Percentiles rank a stretch among this genome's conserved stretches.
phyloP scores from a whole-genome alignment of 2,888 invertebrate genomes.

The Oscheius myriophilus region DNA sequence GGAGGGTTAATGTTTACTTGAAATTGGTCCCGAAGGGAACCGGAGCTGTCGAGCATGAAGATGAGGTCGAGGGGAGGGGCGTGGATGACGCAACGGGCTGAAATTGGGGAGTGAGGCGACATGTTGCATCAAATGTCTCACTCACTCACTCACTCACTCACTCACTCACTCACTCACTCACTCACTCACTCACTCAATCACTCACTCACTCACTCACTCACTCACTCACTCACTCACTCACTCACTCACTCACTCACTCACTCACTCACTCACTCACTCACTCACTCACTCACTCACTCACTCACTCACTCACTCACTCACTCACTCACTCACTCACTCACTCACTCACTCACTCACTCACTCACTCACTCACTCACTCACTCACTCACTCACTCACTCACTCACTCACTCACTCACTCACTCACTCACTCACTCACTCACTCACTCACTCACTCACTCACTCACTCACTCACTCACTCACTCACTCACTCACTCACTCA shows the following conservation, averaged over 20 bases:
- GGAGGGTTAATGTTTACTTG: slow-evolving; percentile 34
- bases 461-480: slow-evolving; percentile 2
- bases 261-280: slow-evolving; percentile 2
- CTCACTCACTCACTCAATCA: background rate
- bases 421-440: slow-evolving; percentile 2
- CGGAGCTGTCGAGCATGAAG: slow-evolving; percentile 68
- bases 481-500: background rate
- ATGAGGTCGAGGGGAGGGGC: slow-evolving; percentile 68
- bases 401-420: background rate
- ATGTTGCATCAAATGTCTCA: background rate
- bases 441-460: background rate
- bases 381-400: slow-evolving; percentile 2
- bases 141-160: background rate
- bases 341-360: slow-evolving; percentile 2
- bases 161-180: slow-evolving; percentile 6
- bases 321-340: background rate
- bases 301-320: slow-evolving; percentile 2
- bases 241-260: background rate
- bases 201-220: background rate
- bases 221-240: slow-evolving; percentile 2
- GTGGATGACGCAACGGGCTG: slow-evolving; percentile 66
- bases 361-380: background rate
- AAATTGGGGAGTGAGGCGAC: slow-evolving; percentile 31
- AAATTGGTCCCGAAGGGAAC: slow-evolving; percentile 66
- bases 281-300: background rate